Evolutionary conservation across 2,113 vertebrate species (phyloP).

Genomic region (Anseranas semipalmata): DNA sequence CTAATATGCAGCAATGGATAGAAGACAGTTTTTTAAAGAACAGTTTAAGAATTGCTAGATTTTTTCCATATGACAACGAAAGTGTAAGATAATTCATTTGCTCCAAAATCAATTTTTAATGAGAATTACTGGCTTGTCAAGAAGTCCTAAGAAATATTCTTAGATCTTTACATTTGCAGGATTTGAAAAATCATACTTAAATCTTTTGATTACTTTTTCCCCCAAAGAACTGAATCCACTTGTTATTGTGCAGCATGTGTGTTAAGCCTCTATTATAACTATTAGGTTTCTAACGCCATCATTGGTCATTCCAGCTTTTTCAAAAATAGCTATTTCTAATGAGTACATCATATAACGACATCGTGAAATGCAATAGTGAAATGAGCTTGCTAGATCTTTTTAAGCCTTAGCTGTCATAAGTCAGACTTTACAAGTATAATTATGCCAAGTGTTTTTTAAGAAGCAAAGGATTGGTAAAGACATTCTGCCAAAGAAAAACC

Average conservation of each 20-base stretch:
- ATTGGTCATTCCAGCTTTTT: neutral
- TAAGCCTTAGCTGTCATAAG: neutral
- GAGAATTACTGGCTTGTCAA: neutral
- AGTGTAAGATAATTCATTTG: neutral
- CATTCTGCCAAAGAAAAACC: neutral
- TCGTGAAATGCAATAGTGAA: neutral
- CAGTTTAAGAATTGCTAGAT: neutral
- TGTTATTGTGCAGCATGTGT: neutral
- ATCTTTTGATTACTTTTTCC: neutral
- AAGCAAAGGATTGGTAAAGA: neutral
- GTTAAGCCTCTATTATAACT: neutral
- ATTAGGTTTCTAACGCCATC: neutral
- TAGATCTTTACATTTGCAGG: neutral
- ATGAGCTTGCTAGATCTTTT: slow-evolving; percentile 13
- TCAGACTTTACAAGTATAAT: neutral
- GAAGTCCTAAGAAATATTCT: neutral
- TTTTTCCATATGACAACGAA: neutral
- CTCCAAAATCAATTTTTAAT: neutral
- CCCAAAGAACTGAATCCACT: neutral
- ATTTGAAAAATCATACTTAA: neutral
- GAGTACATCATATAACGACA: neutral
- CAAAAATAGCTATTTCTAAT: neutral
- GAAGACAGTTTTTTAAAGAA: neutral
- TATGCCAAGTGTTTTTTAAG: neutral
- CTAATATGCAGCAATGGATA: neutral